Percentiles rank a stretch among this genome's conserved stretches.
These are phyloP conservation scores for Ctenomys sociabilis DNA, from an alignment of 2,113 vertebrate genomes.

Conservation along the genomic window DNA sequence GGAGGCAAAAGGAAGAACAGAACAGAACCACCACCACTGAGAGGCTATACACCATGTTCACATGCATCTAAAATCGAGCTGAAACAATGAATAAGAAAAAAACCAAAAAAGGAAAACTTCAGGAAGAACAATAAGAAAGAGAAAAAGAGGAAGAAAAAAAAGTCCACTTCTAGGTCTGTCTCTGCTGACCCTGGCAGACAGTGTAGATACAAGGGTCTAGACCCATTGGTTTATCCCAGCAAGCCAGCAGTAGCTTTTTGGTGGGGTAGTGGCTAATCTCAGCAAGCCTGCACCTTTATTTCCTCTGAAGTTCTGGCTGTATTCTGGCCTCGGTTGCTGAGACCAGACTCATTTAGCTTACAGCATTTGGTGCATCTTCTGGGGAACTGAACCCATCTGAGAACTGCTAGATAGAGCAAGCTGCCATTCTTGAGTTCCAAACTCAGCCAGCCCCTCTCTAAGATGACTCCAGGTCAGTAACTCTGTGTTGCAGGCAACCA, in stretches of 20 bases:
- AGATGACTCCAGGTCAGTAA: background rate
- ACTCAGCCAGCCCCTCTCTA: background rate
- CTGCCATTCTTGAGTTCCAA: background rate
- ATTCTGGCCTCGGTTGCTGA: background rate
- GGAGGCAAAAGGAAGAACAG: background rate
- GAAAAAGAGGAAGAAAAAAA: background rate
- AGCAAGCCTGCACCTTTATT: background rate
- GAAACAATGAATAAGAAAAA: background rate
- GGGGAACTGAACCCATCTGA: background rate
- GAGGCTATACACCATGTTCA: background rate
- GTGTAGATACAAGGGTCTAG: background rate
- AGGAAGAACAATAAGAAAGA: background rate
- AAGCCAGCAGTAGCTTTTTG: background rate
- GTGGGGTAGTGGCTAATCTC: background rate
- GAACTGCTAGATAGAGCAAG: background rate
- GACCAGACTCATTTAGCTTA: background rate
- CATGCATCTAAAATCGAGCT: background rate
- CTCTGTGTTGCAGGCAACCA: background rate
- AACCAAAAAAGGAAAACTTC: background rate
- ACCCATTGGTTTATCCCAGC: background rate
- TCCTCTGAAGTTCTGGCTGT: background rate
- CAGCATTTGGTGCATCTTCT: background rate
- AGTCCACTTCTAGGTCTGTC: background rate
- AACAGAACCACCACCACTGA: background rate
- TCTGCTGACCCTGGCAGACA: background rate